Evolutionary conservation across 2,113 vertebrate genomes (phyloP).

Genomic region (Galeopterus variegatus): DNA sequence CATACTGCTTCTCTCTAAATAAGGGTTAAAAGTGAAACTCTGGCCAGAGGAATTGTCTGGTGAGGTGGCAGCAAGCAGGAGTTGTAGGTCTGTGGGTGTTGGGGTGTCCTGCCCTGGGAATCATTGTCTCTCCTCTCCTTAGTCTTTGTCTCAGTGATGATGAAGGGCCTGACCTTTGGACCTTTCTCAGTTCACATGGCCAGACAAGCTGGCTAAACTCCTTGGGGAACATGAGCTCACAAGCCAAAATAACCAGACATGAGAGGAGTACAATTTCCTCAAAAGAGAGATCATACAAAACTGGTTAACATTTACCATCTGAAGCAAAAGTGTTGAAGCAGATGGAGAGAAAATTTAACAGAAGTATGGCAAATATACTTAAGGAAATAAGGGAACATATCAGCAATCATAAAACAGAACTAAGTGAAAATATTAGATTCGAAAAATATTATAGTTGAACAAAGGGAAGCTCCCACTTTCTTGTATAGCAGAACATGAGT

Average conservation of each 20-base stretch:
- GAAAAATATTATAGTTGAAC: not conserved
- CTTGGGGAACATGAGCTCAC: not conserved
- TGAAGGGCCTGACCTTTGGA: not conserved
- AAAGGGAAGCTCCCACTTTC: not conserved
- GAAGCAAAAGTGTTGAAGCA: conserved; percentile 9
- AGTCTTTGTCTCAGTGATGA: not conserved
- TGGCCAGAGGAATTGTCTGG: not conserved
- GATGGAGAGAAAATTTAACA: conserved; percentile 47
- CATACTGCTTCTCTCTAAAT: not conserved
- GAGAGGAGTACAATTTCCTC: not conserved
- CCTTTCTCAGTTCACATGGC: not conserved
- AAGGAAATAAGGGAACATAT: conserved; percentile 28
- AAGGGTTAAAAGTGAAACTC: not conserved
- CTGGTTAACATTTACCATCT: not conserved
- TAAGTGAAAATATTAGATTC: not conserved
- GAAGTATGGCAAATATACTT: conserved; percentile 19
- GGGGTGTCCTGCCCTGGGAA: not conserved
- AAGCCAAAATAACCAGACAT: not conserved
- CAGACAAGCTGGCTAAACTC: not conserved
- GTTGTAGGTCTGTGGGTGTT: not conserved
- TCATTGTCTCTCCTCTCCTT: not conserved
- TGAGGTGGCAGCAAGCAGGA: not conserved
- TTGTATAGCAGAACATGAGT: not conserved
- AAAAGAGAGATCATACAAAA: not conserved
- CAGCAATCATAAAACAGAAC: conserved; percentile 43